These are phyloP conservation scores for Echinarachnius parma DNA, from an alignment of 53 echinoderm and acorn worm genomes.

Conservation along the genomic window DNA sequence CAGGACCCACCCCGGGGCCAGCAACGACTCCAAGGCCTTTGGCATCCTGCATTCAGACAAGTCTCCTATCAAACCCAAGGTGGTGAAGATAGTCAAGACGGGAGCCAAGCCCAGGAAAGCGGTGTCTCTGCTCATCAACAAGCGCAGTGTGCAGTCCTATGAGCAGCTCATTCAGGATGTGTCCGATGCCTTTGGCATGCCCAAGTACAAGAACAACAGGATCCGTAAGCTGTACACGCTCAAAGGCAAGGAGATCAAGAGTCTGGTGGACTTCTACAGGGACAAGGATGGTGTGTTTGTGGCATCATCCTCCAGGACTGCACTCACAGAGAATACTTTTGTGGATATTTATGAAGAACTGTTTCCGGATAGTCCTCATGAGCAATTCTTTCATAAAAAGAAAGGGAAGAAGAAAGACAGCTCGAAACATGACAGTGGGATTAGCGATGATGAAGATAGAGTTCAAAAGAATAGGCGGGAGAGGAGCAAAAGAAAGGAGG, in stretches of 20 bases:
- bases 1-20: slow-evolving; percentile 28
- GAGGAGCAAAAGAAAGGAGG: slow-evolving; percentile 17
- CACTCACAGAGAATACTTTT: slow-evolving; percentile 58
- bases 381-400: slow-evolving; percentile 15
- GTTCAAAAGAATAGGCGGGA: slow-evolving; percentile 32
- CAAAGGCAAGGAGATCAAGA: slow-evolving; percentile 80
- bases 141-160: slow-evolving; percentile 79
- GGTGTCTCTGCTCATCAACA: slow-evolving; percentile 88
- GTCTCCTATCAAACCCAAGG: slow-evolving; percentile 68
- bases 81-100: slow-evolving; percentile 83
- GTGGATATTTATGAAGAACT: slow-evolving; percentile 71
- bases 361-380: slow-evolving; percentile 53
- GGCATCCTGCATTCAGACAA: slow-evolving; percentile 56
- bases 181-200: slow-evolving; percentile 87
- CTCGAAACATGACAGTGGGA: slow-evolving; percentile 37
- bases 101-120: slow-evolving; percentile 69
- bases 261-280: slow-evolving; percentile 83
- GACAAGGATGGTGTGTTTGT: slow-evolving; percentile 78
- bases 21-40: slow-evolving; percentile 44
- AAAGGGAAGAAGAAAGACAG: slow-evolving; percentile 50
- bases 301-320: slow-evolving; percentile 63
- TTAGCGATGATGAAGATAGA: slow-evolving; percentile 23
- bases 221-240: slow-evolving; percentile 79
- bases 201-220: slow-evolving; percentile 77
- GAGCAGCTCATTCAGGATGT: slow-evolving; percentile 85